Base-by-base conservation (phyloP, 2,797 vertebrate genomes). In the Labroides dimidiatus region DNA sequence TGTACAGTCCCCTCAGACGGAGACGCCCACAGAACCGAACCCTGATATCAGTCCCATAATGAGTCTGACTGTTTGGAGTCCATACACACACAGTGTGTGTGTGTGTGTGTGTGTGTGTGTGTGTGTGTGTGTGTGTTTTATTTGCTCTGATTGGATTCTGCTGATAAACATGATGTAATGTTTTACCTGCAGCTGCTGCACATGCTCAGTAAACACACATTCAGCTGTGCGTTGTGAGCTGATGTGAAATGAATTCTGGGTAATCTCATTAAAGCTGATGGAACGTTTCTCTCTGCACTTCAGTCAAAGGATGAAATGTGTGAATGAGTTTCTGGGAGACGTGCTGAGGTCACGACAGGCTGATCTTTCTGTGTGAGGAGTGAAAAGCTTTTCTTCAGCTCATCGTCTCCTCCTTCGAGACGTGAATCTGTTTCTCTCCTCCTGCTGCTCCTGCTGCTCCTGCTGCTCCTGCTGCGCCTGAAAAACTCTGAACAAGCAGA, bases 231-330 rank as follows among this genome's bases (percentile, higher is more conserved):
- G 17, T 57, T 47, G 36, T 20, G 36, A n/a, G n/a, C n/a, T n/a
- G n/a, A n/a, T n/a, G n/a, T n/a, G n/a, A n/a, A n/a, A n/a, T n/a
- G n/a, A n/a, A n/a, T 5, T 15, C 65, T 82, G 79, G 68, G 21
- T 64, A 52, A 58, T 58, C 72, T 82, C 66, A 74, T 49, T 57
- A 33, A 77, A 73, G n/a, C n/a, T n/a, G 72, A 21, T 21, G 20
- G 3, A 27, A 17, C 15, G 14, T 23, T 49, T 49, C 19, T 23
- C 47, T 23, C n/a, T n/a, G n/a, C n/a, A n/a, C n/a, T n/a, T 2
- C 8, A 12, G 21, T 21, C 55, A 68, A 70, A 33, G n/a, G 10
- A 60, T 56, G 43, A 58, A 53, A 72, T 50, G 30, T 72, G 73
- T 17, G 36, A 77, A 67, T 82, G 20, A 66, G 61, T 39, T 58